Percentiles rank a stretch among this genome's conserved stretches.
phyloP scores from a whole-genome alignment of 92 coral and sea anemone species.

The Plumapathes pennacea region DNA sequence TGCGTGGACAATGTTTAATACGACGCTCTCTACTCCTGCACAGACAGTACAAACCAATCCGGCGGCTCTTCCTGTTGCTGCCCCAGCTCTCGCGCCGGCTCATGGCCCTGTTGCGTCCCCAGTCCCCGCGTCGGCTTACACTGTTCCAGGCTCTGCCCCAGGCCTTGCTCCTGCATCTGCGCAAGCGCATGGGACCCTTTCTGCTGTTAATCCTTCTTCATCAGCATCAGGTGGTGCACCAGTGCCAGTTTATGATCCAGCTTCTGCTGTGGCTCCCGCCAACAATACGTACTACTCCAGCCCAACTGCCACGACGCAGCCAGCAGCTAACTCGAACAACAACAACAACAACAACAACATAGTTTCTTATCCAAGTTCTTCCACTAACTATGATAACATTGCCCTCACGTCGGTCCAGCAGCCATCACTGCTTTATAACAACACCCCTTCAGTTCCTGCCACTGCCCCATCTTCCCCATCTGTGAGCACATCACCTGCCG shows the following conservation, averaged over 20 bases:
- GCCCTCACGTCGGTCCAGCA: too few relatives aligned
- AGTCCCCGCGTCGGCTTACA: background rate
- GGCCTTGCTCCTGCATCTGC: background rate
- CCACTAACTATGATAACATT: too few relatives aligned
- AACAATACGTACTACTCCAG: background rate
- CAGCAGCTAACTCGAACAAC: too few relatives aligned
- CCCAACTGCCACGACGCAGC: background rate
- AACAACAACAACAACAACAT: too few relatives aligned
- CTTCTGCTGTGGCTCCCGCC: background rate
- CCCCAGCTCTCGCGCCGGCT: background rate
- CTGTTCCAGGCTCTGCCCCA: background rate
- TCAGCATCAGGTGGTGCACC: background rate
- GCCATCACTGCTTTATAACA: too few relatives aligned
- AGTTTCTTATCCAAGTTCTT: too few relatives aligned
- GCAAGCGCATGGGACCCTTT: background rate
- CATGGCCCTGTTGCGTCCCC: background rate
- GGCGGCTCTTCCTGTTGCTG: constrained; percentile 3
- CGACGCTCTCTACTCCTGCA: too few relatives aligned
- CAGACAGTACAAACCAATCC: too few relatives aligned
- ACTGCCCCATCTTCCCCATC: constrained; percentile 15
- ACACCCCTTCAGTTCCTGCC: too few relatives aligned
- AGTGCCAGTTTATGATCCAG: background rate
- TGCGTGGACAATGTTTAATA: too few relatives aligned
- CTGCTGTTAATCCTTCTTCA: constrained; percentile 1
- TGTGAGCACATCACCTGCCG: too few relatives aligned